Conservation (phyloP, 1,140 invertebrate species). For the Steinernema khuongi region DNA sequence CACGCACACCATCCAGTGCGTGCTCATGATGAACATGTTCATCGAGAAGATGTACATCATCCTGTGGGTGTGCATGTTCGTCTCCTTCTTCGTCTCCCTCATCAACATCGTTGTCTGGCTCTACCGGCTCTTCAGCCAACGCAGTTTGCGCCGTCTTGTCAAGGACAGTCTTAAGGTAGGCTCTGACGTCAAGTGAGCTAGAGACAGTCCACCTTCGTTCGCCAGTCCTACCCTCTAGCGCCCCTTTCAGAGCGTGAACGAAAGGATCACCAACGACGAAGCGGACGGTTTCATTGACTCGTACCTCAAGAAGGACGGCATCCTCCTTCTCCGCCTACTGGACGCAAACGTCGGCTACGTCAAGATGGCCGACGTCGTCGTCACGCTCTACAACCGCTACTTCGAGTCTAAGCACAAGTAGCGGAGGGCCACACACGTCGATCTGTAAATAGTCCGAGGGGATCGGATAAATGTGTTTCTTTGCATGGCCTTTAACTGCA, state of each 20-base stretch:
- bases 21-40: slow-evolving; percentile 57
- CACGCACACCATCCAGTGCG: slow-evolving; percentile 50
- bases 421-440: neutral
- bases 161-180: slow-evolving; percentile 6
- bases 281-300: slow-evolving; percentile 20
- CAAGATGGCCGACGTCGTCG: slow-evolving; percentile 25
- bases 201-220: no score
- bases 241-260: no score
- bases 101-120: slow-evolving; percentile 54
- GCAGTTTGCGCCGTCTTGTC: neutral
- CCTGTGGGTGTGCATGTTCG: slow-evolving; percentile 53
- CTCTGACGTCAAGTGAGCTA: no score
- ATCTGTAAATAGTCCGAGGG: slow-evolving; percentile 8
- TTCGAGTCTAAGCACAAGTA: neutral
- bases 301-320: slow-evolving; percentile 50
- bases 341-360: slow-evolving; percentile 37
- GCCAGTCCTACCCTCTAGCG: no score
- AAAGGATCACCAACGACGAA: neutral
- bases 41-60: slow-evolving; percentile 58
- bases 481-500: neutral
- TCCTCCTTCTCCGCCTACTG: slow-evolving; percentile 47
- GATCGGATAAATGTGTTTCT: neutral
- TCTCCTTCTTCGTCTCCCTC: slow-evolving; percentile 43
- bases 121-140: slow-evolving; percentile 11
- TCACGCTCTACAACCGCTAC: neutral